phyloP scores from a whole-genome alignment of 2,888 invertebrate genomes.

The Zygogramma bicolorata region DNA sequence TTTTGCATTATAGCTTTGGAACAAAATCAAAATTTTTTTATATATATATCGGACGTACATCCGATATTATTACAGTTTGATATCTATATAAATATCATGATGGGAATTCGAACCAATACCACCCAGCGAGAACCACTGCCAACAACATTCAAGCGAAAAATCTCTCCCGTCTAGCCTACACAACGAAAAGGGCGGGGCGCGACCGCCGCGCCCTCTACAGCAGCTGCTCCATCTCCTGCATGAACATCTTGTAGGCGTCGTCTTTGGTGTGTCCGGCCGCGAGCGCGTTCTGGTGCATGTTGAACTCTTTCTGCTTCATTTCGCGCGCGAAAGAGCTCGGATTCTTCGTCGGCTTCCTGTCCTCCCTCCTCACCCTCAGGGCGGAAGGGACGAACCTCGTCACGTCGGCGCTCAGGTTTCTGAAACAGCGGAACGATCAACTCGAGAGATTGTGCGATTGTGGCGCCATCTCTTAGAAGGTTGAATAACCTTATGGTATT shows the following conservation, averaged over 20 bases:
- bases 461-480: not conserved
- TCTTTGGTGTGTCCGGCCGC: constrained; percentile 84
- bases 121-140: no score
- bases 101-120: no score
- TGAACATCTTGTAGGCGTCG: constrained; percentile 98
- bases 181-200: no score
- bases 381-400: constrained; percentile 96
- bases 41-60: no score
- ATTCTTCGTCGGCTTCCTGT: constrained; percentile 74
- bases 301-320: constrained; percentile 68
- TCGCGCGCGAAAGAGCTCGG: constrained; percentile 70
- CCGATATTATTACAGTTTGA: no score
- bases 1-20: no score
- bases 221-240: constrained; percentile 97
- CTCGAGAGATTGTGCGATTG: not conserved
- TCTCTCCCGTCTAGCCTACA: no score
- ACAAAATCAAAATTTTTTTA: no score
- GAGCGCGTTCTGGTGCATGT: constrained; percentile 57
- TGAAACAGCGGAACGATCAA: constrained; percentile 46
- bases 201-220: no score
- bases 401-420: constrained; percentile 93
- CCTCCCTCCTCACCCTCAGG: constrained; percentile 89
- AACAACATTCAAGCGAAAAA: no score
- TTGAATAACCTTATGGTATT: no score
- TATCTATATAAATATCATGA: no score